These are phyloP conservation scores for Philereme transversata DNA, from an alignment of 2,888 invertebrate genomes.

Conservation along the genomic window DNA sequence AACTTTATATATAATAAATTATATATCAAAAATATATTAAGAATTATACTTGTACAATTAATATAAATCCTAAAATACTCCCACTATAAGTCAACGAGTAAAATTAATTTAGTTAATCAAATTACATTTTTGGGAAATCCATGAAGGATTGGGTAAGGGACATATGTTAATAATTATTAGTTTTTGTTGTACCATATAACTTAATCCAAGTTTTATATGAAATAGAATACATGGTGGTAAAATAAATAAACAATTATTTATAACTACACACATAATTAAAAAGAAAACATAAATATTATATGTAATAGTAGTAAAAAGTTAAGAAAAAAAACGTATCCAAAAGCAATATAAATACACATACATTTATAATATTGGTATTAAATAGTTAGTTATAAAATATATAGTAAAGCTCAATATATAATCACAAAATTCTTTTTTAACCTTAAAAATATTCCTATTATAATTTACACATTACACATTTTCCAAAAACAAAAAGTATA, in stretches of 20 bases:
- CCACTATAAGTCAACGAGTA: slow-evolving; percentile 21
- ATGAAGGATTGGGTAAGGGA: slow-evolving; percentile 13
- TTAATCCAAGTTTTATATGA: slow-evolving; percentile 9
- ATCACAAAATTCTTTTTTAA: slow-evolving; percentile 23
- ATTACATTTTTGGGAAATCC: slow-evolving; percentile 17
- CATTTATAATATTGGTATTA: slow-evolving; percentile 1
- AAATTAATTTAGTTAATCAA: slow-evolving; percentile 26
- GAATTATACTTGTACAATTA: slow-evolving; percentile 1
- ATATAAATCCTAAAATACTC: slow-evolving; percentile 17
- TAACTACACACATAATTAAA: not conserved
- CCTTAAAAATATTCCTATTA: not conserved
- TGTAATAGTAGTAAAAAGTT: too few species aligned
- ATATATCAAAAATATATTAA: not conserved
- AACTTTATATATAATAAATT: too few species aligned
- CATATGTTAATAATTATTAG: slow-evolving; percentile 24
- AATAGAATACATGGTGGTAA: slow-evolving; percentile 10
- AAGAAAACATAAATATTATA: too few species aligned
- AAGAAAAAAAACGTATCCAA: not conserved
- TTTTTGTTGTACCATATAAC: slow-evolving; percentile 15
- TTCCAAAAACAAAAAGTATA: not conserved
- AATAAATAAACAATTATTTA: not conserved
- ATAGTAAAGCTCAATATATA: slow-evolving; percentile 23
- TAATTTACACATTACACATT: not conserved
- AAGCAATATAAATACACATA: slow-evolving; percentile 11
- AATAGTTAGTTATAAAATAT: slow-evolving; percentile 13